Base-by-base conservation (phyloP, 2,888 invertebrate species). In the Tenthredo livida region DNA sequence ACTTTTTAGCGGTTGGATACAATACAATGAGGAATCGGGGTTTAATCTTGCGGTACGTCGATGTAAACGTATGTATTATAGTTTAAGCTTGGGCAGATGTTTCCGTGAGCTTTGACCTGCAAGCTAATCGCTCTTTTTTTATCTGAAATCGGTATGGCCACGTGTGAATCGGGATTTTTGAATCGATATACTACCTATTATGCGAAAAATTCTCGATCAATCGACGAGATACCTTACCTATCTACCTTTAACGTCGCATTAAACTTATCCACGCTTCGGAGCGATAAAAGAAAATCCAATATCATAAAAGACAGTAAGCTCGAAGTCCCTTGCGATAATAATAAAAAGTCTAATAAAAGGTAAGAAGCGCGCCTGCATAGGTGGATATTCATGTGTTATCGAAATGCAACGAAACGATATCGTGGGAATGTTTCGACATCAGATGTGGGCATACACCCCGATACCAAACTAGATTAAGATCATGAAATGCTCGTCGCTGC, bases 261-360 rank as follows among this genome's bases (percentile, higher is more conserved):
- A 70, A 83, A 83, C 17, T 65, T 47, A 83, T 83, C 83, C 67
- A 58, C 83, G 67, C 67, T 67, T 70, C 10, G 67, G n/a, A 21
- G 47, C 83, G 83, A 83, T 83, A 83, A 83, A 70, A 67, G 17
- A 67, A 83, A 83, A 70, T 83, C 83, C 83, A 83, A 83, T 83
- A 83, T 67, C 83, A 83, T 83, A 83, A 65, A 65, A 83, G 67
- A 70, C 67, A 83, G 67, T 70, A 10, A 83, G 67, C 83, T 67
- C 17, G 33, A 83, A 83, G 83, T 83, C 83, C 65, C 65, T 21
- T 37, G 29, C 67, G 83, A 83, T 83, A 61, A 83, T 83, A 83
- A 83, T 83, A 83, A 83, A 83, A 83, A 33, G 54, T 67, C 67
- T 25, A 67, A 83, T 83, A 83, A 83, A 83, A 67, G n/a, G n/a